Evolutionary conservation across 2,888 invertebrate species (phyloP), one percentile per base, ranked within the genome.

Genomic region (Drosophila imparisetae): DNA sequence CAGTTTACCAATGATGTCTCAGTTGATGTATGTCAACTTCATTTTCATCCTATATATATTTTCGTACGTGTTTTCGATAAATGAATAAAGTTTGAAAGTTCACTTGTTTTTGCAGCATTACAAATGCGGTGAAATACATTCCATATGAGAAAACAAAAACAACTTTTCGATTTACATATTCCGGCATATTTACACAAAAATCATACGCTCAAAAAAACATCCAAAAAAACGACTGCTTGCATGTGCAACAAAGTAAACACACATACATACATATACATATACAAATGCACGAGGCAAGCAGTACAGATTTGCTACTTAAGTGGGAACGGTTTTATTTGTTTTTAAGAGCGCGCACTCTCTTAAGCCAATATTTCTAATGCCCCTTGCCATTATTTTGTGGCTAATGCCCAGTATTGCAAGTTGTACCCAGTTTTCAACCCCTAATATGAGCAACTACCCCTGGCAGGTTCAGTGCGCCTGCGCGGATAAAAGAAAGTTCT

Each of bases 401-500:
- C 29, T 18, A 24, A 11, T 32, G 10, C 57, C 59, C 55, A 59
- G 48, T 66, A 18, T 27, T n/a, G 3, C 0, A 8, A 34, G 34
- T 0, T 30, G 21, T 50, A 15, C 52, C 53, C 69, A 61, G 15
- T 83, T 13, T 66, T 34, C 27, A 4, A 13, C 54, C 59, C 65
- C 54, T 49, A 1, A 7, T 15, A 18, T 8, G 2, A 2, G 8
- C 27, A 13, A 15, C 2, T 40, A 0, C 66, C 59, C 64, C 55
- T 54, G 34, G 45, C 60, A 57, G 61, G 76, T 8, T 72, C 68
- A 72, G 13, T 34, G 61, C 80, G 83, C 29, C 58, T 61, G 66
- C 86, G 86, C 81, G 81, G 81, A 81, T 81, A 81, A 84, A 15
- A 4, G 4, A 24, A 45, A 54, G 8, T 75, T 65, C 86, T 62